phyloP scores from a whole-genome alignment of 1,140 invertebrate genomes.

The Mercenaria mercenaria region DNA sequence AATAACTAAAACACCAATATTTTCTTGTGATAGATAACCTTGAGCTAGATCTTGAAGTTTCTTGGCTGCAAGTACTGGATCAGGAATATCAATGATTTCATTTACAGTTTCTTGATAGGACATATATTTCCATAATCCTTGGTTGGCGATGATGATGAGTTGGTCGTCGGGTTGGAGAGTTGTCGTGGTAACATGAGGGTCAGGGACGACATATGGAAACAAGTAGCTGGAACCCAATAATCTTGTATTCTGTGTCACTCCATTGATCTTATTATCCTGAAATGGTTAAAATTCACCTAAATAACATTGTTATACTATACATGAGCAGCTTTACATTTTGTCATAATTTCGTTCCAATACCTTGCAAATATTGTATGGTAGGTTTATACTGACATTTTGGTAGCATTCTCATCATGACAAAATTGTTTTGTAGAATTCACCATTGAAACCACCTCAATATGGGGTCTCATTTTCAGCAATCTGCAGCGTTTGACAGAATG shows the following conservation, averaged over 20 bases:
- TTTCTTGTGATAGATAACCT: conserved; percentile 84
- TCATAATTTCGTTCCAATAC: no score
- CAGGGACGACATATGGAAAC: conserved; percentile 84
- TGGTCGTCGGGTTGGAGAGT: conserved; percentile 81
- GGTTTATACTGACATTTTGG: no score
- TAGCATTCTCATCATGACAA: no score
- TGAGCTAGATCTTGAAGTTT: conserved; percentile 85
- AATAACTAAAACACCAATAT: conserved; percentile 84
- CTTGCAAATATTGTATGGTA: no score
- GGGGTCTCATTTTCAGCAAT: no score
- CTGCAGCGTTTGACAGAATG: no score
- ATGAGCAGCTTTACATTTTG: no score
- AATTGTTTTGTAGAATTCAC: no score
- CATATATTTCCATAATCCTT: conserved; percentile 84
- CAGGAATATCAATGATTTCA: conserved; percentile 81
- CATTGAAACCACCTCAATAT: no score
- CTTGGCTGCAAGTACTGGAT: conserved; percentile 85
- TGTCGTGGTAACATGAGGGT: conserved; percentile 79
- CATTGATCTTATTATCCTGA: conserved; percentile 84
- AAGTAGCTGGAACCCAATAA: conserved; percentile 84
- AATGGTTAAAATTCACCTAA: conserved; percentile 24
- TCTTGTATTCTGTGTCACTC: conserved; percentile 81
- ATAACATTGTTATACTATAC: background rate
- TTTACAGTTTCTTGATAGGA: conserved; percentile 83
- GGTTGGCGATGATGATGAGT: conserved; percentile 84